Conservation (phyloP, 2,888 invertebrate genomes). For the Aphidoletes aphidimyza region DNA sequence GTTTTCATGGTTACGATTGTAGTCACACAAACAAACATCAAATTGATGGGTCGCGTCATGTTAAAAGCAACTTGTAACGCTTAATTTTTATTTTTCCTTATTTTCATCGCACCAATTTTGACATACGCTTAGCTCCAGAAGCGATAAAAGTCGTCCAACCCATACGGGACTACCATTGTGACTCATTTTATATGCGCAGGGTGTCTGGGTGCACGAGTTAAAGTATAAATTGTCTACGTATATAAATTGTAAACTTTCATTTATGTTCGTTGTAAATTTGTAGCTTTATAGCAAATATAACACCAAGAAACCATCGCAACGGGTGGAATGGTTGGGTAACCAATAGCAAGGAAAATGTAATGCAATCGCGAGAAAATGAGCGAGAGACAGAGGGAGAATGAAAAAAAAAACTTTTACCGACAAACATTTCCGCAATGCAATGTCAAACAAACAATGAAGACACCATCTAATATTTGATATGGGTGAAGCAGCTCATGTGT, state of each 20-base stretch:
- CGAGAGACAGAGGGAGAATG: too few species aligned
- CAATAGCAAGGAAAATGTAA: neutral
- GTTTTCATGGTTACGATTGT: neutral
- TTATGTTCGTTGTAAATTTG: neutral
- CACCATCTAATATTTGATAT: neutral
- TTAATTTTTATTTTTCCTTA: neutral
- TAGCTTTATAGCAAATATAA: neutral
- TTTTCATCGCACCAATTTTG: neutral
- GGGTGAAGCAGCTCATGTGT: neutral
- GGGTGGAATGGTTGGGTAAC: neutral
- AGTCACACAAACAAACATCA: neutral
- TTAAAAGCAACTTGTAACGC: neutral
- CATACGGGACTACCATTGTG: neutral
- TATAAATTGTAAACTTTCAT: neutral
- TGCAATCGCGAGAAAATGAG: neutral
- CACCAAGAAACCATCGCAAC: neutral
- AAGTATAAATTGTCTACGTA: neutral
- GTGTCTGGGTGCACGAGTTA: neutral
- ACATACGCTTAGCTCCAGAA: neutral
- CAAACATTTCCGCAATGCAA: neutral
- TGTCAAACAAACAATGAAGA: neutral
- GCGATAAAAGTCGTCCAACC: neutral
- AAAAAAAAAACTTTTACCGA: constrained; percentile 29
- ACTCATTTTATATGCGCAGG: neutral
- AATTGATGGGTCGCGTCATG: neutral